A percentile compares a stretch with the other conserved stretches of the same genome.
Evolutionary conservation across 23 tunicate species (phyloP).

Genomic region (Styela clava): DNA sequence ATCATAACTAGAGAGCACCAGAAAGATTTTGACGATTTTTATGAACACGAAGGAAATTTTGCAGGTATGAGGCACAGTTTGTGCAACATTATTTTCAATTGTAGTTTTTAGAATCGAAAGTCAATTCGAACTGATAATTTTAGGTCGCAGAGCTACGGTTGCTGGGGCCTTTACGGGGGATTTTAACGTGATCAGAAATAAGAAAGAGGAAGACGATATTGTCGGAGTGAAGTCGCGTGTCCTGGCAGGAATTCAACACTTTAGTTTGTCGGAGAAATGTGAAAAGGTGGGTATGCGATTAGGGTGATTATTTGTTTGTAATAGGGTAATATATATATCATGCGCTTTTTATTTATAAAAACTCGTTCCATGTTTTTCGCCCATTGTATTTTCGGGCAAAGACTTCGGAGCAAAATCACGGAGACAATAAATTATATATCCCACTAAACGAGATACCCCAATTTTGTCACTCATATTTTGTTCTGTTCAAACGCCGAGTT

Average conservation of each 20-base stretch:
- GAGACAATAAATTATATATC: too few relatives aligned
- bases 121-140: not conserved
- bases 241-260: constrained; percentile 95
- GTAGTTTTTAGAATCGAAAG: not conserved
- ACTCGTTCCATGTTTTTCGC: too few relatives aligned
- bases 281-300: constrained; percentile 32
- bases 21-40: constrained; percentile 53
- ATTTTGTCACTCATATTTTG: too few relatives aligned
- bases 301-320: not conserved
- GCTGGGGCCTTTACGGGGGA: constrained; percentile 99
- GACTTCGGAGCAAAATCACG: too few relatives aligned
- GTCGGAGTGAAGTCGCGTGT: constrained; percentile 80
- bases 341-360: too few relatives aligned
- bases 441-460: too few relatives aligned
- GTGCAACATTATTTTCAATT: not conserved
- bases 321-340: too few relatives aligned
- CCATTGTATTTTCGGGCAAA: too few relatives aligned
- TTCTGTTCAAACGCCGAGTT: too few relatives aligned
- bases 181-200: constrained; percentile 66
- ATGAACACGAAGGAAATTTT: constrained; percentile 53
- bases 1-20: constrained; percentile 69
- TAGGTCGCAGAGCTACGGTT: constrained; percentile 81
- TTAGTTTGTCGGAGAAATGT: constrained; percentile 62
- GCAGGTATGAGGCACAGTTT: constrained; percentile 32
- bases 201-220: constrained; percentile 46